phyloP scores from a whole-genome alignment of 1,140 invertebrate genomes.

The Apocrypta bakeri region DNA sequence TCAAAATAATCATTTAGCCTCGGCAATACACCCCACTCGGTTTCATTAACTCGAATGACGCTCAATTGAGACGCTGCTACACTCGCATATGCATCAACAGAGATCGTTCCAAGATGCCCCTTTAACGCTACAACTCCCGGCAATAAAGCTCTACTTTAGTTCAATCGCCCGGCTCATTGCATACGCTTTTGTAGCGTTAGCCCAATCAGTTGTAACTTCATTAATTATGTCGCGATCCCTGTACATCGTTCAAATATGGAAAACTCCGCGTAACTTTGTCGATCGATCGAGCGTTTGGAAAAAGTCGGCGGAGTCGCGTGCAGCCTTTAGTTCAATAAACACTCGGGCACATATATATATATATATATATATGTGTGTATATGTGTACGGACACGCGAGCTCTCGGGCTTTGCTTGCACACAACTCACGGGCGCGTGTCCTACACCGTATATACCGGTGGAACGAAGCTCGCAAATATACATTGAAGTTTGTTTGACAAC shows the following conservation, averaged over 20 bases:
- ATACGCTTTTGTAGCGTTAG: too few relatives aligned
- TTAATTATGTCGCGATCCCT: too few relatives aligned
- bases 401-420: conserved; percentile 26
- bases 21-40: conserved; percentile 30
- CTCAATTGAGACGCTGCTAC: conserved; percentile 22
- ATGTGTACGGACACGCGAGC: neutral
- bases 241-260: too few relatives aligned
- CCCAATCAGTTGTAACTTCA: neutral
- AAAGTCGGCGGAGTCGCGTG: neutral
- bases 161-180: neutral
- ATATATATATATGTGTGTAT: too few relatives aligned
- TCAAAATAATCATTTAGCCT: conserved; percentile 32
- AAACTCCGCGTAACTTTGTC: too few relatives aligned
- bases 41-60: conserved; percentile 42
- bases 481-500: conserved; percentile 21
- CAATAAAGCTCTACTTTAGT: neutral
- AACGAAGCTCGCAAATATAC: neutral
- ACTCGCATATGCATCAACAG: too few relatives aligned
- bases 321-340: neutral
- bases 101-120: conserved; percentile 38
- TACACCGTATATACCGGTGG: neutral
- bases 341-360: neutral
- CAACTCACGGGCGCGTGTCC: conserved; percentile 24
- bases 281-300: neutral
- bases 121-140: conserved; percentile 23